phyloP scores from a whole-genome alignment of 2,888 invertebrate genomes.

The Alloplasta piceator region DNA sequence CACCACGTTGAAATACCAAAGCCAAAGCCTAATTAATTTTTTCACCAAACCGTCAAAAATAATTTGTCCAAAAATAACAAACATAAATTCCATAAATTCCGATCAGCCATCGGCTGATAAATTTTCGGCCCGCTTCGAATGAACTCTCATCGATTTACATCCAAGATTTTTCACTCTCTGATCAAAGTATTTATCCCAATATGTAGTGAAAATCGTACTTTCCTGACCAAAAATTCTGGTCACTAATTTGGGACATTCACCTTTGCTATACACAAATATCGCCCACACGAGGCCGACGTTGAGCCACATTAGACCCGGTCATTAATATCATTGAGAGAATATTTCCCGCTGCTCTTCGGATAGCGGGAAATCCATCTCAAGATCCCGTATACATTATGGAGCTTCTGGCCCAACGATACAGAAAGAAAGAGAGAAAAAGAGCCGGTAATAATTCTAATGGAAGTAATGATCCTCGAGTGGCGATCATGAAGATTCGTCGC shows the following conservation, averaged over 20 bases:
- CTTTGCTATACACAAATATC: not conserved
- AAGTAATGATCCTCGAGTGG: constrained; percentile 54
- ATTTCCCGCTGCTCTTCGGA: constrained; percentile 35
- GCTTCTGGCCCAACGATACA: not conserved
- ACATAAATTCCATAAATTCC: too few relatives aligned
- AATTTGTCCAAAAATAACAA: too few relatives aligned
- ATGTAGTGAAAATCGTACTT: not conserved
- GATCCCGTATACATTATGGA: constrained; percentile 1
- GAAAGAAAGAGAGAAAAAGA: constrained; percentile 4
- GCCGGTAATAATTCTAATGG: constrained; percentile 56
- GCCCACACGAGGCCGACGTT: constrained; percentile 46
- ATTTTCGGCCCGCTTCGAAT: too few relatives aligned
- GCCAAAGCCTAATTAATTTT: too few relatives aligned
- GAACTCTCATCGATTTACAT: too few relatives aligned
- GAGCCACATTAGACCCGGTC: constrained; percentile 51
- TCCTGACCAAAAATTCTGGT: not conserved
- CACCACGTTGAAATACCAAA: too few relatives aligned
- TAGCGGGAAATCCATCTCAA: constrained; percentile 52
- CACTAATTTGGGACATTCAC: not conserved
- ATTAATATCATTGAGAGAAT: constrained; percentile 64
- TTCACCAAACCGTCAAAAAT: too few relatives aligned
- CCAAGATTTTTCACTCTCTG: too few relatives aligned
- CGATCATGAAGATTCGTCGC: not conserved
- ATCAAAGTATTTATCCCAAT: too few relatives aligned
- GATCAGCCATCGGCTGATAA: too few relatives aligned